These are phyloP conservation scores for Tursiops truncatus DNA, from an alignment of 2,113 vertebrate species.

Conservation along the genomic window DNA sequence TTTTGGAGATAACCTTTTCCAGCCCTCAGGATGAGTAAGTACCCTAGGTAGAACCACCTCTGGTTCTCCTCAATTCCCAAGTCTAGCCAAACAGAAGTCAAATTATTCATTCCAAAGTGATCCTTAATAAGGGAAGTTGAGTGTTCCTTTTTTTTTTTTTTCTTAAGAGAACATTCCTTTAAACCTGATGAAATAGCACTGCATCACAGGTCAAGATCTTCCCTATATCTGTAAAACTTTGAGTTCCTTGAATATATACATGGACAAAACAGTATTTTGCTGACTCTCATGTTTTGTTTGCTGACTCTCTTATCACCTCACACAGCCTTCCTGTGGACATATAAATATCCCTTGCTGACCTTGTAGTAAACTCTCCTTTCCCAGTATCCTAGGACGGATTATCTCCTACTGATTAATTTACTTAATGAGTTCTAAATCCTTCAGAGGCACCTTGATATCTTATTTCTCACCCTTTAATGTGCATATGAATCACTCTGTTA, in stretches of 20 bases:
- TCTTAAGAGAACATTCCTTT: not conserved
- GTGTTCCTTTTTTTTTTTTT: not conserved
- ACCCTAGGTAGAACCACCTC: not conserved
- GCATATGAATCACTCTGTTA: not conserved
- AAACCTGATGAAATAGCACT: not conserved
- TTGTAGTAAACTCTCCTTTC: not conserved
- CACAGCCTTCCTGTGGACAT: not conserved
- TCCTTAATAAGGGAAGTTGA: not conserved
- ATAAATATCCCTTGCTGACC: not conserved
- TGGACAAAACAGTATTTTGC: not conserved
- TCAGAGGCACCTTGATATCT: not conserved
- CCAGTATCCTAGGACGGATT: not conserved
- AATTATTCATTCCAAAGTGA: not conserved
- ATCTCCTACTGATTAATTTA: not conserved
- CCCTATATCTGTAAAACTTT: not conserved
- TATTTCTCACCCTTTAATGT: not conserved
- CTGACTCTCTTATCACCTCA: not conserved
- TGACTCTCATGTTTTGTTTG: not conserved
- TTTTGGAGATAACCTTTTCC: not conserved
- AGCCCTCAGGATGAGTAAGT: not conserved
- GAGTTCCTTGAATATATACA: not conserved
- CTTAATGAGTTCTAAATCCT: not conserved
- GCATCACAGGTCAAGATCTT: not conserved
- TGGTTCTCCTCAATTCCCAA: not conserved
- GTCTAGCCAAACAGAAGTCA: conserved; percentile 35